Percentiles rank a stretch among this genome's conserved stretches.
phyloP scores from a whole-genome alignment of 2,888 invertebrate species.

The Sinhomidia bicolor region DNA sequence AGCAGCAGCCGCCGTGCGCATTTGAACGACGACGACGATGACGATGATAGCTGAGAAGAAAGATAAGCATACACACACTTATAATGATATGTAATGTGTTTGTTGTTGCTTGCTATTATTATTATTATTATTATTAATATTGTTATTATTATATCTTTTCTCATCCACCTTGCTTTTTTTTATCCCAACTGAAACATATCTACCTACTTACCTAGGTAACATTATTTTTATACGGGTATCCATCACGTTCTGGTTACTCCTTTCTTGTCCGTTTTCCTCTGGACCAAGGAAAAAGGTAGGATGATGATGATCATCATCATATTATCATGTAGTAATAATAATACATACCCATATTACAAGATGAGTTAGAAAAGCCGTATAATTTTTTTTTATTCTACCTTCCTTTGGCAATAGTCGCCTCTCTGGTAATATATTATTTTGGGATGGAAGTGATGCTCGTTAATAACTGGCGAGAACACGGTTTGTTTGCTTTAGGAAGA shows the following conservation, averaged over 20 bases:
- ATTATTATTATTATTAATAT: constrained; percentile 61
- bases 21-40: constrained; percentile 15
- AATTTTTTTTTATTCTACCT: too few relatives aligned
- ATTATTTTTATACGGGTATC: background rate
- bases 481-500: constrained; percentile 70
- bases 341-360: background rate
- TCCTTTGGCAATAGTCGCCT: constrained; percentile 58
- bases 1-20: constrained; percentile 42
- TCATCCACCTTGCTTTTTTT: too few relatives aligned
- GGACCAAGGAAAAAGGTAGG: background rate
- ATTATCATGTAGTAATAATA: background rate
- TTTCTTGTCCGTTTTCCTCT: constrained; percentile 2
- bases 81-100: constrained; percentile 69
- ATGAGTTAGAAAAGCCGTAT: too few relatives aligned
- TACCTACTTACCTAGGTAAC: too few relatives aligned
- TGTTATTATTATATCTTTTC: too few relatives aligned
- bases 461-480: constrained; percentile 68
- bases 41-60: constrained; percentile 27
- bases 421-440: constrained; percentile 69
- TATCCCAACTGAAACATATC: too few relatives aligned
- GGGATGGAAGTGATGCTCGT: constrained; percentile 70
- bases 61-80: constrained; percentile 42
- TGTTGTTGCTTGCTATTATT: constrained; percentile 68
- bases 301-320: too few relatives aligned
- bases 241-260: constrained; percentile 20